Base-by-base conservation (phyloP, 2,888 invertebrate species). In the Leptopilina myrica region DNA sequence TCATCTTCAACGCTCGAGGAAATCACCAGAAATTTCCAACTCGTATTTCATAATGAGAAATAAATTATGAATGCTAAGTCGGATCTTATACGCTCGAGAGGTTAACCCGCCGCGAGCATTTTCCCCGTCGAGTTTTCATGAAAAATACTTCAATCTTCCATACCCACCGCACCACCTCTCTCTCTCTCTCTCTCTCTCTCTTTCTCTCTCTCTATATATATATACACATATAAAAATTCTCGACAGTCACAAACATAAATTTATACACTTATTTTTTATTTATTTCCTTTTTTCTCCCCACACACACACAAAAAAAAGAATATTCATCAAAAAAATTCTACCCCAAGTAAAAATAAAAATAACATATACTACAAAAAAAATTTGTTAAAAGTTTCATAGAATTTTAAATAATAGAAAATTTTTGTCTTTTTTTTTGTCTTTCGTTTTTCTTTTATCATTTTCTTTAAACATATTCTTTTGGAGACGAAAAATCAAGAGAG, bases 1-100 rank as follows among this genome's bases (percentile, higher is more conserved):
- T 14, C 26, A 7, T 69, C 20, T 53, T 69, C 12, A 14, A 26
- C 46, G 33, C 69, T 69, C 20, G 33, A 14, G 53, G 33, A 69
- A 69, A 69, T 69, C 69, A 69, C 7, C 20, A 56, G 69, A 69
- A 69, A 56, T 69, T 69, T 26, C 14, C 69, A 14, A 69, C 69
- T 53, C 69, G 53, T 56, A 56, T 69, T 56, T 56, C 53, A 69
- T 69, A 69, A 69, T 69, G 53, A 69, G 53, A 53, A 14, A 69
- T 33, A 69, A 69, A 69, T 69, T 69, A 69, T 69, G 53, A 26
- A 20, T 69, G 53, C 69, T 53, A 26, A 69, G 53, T 69, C 26
- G 69, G 69, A 49, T 56, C 53, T 69, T 56, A 33, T 33, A 26
- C 46, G 46, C 53, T 69, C 26, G 53, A 69, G 69, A 26, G 33